Evolutionary conservation across 2,888 invertebrate genomes (phyloP), one percentile per base, ranked within the genome.

Genomic region (Trichogramma evanescens): DNA sequence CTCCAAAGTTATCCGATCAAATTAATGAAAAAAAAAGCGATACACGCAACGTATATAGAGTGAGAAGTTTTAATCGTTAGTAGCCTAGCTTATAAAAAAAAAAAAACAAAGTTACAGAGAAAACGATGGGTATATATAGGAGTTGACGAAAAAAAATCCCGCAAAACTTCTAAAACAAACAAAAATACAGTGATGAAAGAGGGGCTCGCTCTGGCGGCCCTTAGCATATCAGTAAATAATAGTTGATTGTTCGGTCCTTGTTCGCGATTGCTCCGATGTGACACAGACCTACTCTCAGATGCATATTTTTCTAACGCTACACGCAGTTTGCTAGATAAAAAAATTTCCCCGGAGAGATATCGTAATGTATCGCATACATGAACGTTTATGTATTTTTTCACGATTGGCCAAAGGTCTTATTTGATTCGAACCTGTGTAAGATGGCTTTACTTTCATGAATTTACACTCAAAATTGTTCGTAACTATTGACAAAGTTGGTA

Each of bases 1-100:
- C 68, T 72, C 71, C 71, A 70, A 67, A 69, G 71, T 73, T 70
- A 69, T 66, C 69, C 69, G 70, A 67, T 66, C 63, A 66, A 62
- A 62, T 46, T 50, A 38, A 13, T 53, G n/a, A 53, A 10, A 53
- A 8, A 8, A 50, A 6, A 42, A 53, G 53, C 41, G n/a, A n/a
- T 51, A 26, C 26, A 26, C 26, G 26, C 26, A 26, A 26, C 26
- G 26, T 8, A 45, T 45, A 8, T 45, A 45, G 45, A 9, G 45
- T 8, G n/a, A 9, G 26, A 26, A 26, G 26, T 26, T 26, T 26
- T 26, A 26, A 26, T 26, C 26, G 8, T 9, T 9, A 45, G 45
- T 8, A 45, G n/a, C 45, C 8, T 8, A 9, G 8, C 8, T 38
- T 4, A 51, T 40, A 51, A 40, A n/a, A 58, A 52, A 52, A 43